phyloP scores from a whole-genome alignment of 2,888 invertebrate species.

The Amphipyra berbera region DNA sequence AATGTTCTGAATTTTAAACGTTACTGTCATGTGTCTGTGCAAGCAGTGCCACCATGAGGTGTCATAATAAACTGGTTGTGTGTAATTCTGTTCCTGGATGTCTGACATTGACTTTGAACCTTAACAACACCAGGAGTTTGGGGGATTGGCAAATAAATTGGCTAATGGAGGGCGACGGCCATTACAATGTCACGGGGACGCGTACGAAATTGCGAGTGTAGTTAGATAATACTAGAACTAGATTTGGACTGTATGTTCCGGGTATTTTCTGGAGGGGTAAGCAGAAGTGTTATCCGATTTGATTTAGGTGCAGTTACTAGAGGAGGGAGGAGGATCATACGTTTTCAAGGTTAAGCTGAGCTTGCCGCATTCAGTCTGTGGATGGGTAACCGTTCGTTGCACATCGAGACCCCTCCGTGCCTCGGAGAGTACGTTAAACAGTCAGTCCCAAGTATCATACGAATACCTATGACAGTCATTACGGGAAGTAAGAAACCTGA shows the following conservation, averaged over 20 bases:
- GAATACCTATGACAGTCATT: too few relatives aligned
- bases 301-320: background rate
- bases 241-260: constrained; percentile 31
- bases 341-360: too few relatives aligned
- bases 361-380: too few relatives aligned
- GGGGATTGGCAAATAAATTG: constrained; percentile 62
- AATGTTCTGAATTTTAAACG: background rate
- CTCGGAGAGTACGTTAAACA: too few relatives aligned
- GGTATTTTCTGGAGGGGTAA: constrained; percentile 6
- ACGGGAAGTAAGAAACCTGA: too few relatives aligned
- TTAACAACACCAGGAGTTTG: constrained; percentile 50
- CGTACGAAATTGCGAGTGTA: constrained; percentile 11
- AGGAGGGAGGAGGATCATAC: too few relatives aligned
- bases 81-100: constrained; percentile 44
- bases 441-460: too few relatives aligned
- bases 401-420: too few relatives aligned
- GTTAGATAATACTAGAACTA: constrained; percentile 40
- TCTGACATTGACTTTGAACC: constrained; percentile 70
- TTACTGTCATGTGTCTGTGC: background rate
- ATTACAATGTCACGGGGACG: constrained; percentile 56
- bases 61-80: constrained; percentile 6
- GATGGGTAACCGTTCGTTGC: too few relatives aligned
- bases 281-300: background rate
- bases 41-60: constrained; percentile 1
- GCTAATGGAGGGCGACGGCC: constrained; percentile 56